Evolutionary conservation across 2,113 vertebrate genomes (phyloP).

Genomic region (Hippocampus barbouri): DNA sequence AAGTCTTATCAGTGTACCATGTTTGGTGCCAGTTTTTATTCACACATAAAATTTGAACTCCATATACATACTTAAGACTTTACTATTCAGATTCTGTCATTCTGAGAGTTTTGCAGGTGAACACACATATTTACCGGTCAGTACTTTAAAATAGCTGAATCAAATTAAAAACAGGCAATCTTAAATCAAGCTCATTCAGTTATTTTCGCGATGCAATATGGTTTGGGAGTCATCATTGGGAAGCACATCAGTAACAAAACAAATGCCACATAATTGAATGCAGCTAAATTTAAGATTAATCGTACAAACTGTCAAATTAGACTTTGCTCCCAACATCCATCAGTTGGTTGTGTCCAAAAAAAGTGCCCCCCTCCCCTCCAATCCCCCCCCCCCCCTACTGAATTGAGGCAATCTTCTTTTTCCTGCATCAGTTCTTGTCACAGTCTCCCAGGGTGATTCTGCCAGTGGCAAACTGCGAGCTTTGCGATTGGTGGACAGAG

Average conservation of each 20-base stretch:
- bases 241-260: not conserved
- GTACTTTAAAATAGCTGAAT: not conserved
- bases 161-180: not conserved
- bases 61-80: not conserved
- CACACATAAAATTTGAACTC: not conserved
- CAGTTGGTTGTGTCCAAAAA: not conserved
- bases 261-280: not conserved
- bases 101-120: not conserved
- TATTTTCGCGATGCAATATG: not conserved
- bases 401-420: slow-evolving; percentile 15
- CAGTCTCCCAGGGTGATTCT: slow-evolving; percentile 30
- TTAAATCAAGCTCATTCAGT: not conserved
- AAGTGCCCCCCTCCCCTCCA: not conserved
- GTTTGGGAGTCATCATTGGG: not conserved
- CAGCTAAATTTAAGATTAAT: not conserved
- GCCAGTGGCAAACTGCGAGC: slow-evolving; percentile 35
- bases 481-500: slow-evolving; percentile 52
- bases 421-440: slow-evolving; percentile 36
- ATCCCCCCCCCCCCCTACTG: not conserved
- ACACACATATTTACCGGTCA: not conserved
- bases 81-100: not conserved
- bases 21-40: not conserved
- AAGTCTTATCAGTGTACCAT: not conserved
- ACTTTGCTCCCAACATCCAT: not conserved
- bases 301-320: not conserved